Percentiles rank a stretch among this genome's conserved stretches.
Conservation (phyloP, 2,113 vertebrate genomes). For the Platichthys stellatus region DNA sequence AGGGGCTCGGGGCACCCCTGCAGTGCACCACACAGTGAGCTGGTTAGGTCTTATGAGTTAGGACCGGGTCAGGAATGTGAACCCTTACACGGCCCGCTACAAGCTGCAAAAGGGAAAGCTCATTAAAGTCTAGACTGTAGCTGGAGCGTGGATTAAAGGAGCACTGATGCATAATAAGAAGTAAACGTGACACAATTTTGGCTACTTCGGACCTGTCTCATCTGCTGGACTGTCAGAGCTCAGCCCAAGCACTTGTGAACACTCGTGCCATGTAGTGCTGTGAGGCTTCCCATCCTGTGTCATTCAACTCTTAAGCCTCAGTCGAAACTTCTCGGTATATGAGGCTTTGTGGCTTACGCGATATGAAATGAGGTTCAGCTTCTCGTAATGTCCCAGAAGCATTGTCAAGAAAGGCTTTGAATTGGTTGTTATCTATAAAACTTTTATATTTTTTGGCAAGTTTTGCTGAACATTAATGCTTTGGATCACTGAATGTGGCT, state of each 20-base stretch:
- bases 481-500: constrained; percentile 33
- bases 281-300: constrained; percentile 52
- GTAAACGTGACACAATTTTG: constrained; percentile 40
- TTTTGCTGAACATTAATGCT: constrained; percentile 25
- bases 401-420: constrained; percentile 2
- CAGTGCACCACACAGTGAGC: constrained; percentile 70
- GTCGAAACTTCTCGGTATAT: constrained; percentile 36
- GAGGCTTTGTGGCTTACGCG: constrained; percentile 49
- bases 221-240: constrained; percentile 24
- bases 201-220: constrained; percentile 24
- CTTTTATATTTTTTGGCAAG: constrained; percentile 23
- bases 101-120: constrained; percentile 73
- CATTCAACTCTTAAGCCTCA: constrained; percentile 49
- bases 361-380: constrained; percentile 34
- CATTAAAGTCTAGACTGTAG: constrained; percentile 73
- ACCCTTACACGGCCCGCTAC: constrained; percentile 68
- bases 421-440: constrained; percentile 17
- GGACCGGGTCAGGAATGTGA: constrained; percentile 78
- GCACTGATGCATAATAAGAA: constrained; percentile 38
- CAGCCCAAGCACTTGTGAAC: constrained; percentile 10
- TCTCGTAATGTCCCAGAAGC: constrained; percentile 22
- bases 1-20: constrained; percentile 53
- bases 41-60: constrained; percentile 78
- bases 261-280: constrained; percentile 7
- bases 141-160: constrained; percentile 50